phyloP scores from a whole-genome alignment of 2,888 invertebrate species.

The Eucera pruinosa region DNA sequence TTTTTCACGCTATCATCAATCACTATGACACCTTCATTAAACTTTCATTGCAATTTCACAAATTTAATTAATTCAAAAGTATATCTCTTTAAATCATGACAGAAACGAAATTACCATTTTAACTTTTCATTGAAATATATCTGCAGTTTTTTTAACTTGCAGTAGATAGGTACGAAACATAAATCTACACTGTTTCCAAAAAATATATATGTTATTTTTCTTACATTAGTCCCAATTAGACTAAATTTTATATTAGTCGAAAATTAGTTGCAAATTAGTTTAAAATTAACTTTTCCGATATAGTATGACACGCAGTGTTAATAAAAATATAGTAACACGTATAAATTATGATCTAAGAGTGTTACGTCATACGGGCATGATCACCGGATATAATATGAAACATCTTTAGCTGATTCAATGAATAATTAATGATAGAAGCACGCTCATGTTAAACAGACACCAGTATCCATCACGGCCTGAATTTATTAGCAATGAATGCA shows the following conservation, averaged over 20 bases:
- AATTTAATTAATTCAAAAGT: no score
- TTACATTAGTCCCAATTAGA: no score
- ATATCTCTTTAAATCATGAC: no score
- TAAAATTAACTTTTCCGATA: no score
- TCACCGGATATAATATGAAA: constrained; percentile 13
- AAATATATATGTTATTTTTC: no score
- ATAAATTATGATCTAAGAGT: constrained; percentile 10
- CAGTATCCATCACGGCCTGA: neutral
- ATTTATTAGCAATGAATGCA: constrained; percentile 3
- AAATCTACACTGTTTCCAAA: no score
- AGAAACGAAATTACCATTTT: no score
- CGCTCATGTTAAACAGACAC: neutral
- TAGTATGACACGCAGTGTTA: neutral
- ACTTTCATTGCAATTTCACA: neutral
- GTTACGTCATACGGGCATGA: constrained; percentile 8
- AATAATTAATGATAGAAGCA: constrained; percentile 30
- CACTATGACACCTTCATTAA: neutral
- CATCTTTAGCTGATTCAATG: constrained; percentile 14
- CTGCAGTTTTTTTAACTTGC: no score
- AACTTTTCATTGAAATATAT: no score
- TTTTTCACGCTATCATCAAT: neutral
- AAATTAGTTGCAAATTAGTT: no score
- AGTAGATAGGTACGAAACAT: no score
- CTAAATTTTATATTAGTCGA: no score
- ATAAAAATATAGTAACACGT: neutral